Conservation (phyloP, 2,888 invertebrate genomes). For the Lobophora halterata region DNA sequence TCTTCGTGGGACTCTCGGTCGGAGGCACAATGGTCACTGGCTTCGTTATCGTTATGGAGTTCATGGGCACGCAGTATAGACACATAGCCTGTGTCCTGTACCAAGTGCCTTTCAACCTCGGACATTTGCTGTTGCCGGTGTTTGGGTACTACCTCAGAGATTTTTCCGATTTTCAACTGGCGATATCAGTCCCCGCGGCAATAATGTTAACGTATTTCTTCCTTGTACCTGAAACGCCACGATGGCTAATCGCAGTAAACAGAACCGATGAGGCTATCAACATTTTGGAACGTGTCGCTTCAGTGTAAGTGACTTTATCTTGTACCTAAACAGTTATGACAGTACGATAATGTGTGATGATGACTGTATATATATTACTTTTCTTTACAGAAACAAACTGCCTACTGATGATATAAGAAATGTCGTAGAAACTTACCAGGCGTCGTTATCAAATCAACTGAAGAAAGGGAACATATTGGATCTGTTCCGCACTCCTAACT, state of each 20-base stretch:
- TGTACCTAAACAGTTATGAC: not conserved
- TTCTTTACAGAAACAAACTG: constrained; percentile 67
- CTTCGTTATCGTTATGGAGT: constrained; percentile 84
- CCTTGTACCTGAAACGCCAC: constrained; percentile 88
- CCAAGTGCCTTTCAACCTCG: constrained; percentile 85
- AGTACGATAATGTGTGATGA: not conserved
- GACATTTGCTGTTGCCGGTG: constrained; percentile 83
- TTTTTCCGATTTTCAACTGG: constrained; percentile 84
- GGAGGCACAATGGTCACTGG: constrained; percentile 89
- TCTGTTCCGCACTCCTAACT: constrained; percentile 85
- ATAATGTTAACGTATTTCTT: constrained; percentile 83
- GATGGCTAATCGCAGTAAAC: constrained; percentile 88
- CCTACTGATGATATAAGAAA: constrained; percentile 67
- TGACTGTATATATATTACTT: constrained; percentile 2
- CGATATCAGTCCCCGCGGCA: constrained; percentile 80
- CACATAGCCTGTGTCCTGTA: constrained; percentile 82
- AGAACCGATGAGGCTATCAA: constrained; percentile 83
- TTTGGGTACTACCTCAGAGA: constrained; percentile 83
- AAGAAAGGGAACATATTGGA: constrained; percentile 82
- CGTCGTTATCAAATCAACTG: constrained; percentile 47
- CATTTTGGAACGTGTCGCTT: constrained; percentile 84
- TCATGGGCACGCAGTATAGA: constrained; percentile 80
- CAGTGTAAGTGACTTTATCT: constrained; percentile 48
- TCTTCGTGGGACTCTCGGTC: constrained; percentile 86
- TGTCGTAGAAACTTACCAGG: constrained; percentile 60